Conservation (phyloP, 2,113 vertebrate species). For the Chascanopsetta lugubris region DNA sequence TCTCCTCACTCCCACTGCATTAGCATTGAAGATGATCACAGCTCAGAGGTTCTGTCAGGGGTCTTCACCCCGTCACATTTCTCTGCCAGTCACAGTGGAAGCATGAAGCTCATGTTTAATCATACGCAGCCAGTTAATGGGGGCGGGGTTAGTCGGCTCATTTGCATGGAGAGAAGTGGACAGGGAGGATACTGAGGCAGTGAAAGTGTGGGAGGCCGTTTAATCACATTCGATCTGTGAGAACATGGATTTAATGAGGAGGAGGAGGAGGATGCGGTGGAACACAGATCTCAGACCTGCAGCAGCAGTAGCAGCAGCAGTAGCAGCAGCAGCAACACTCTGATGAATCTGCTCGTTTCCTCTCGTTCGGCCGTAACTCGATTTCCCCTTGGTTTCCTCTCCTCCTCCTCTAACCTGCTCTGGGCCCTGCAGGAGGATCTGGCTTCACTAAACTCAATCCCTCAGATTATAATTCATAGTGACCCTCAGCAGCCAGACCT, state of each 20-base stretch:
- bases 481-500: conserved; percentile 45
- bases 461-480: conserved; percentile 25
- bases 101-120: conserved; percentile 53
- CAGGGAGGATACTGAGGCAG: no score
- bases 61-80: not conserved
- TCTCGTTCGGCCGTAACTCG: conserved; percentile 58
- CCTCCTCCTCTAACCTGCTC: conserved; percentile 58
- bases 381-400: conserved; percentile 60
- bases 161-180: no score
- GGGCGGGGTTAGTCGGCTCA: conserved; percentile 11
- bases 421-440: conserved; percentile 55
- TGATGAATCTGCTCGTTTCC: conserved; percentile 58
- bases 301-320: conserved; percentile 25
- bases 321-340: conserved; percentile 25
- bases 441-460: conserved; percentile 58
- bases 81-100: conserved; percentile 53
- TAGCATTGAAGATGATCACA: conserved; percentile 68
- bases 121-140: conserved; percentile 16
- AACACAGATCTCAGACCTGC: conserved; percentile 14
- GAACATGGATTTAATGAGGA: conserved; percentile 16
- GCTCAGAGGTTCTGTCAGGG: conserved; percentile 29
- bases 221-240: conserved; percentile 10
- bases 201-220: no score
- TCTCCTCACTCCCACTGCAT: conserved; percentile 36
- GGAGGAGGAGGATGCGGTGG: not conserved